phyloP scores from a whole-genome alignment of 2,888 invertebrate genomes.

The Sturmia bella region DNA sequence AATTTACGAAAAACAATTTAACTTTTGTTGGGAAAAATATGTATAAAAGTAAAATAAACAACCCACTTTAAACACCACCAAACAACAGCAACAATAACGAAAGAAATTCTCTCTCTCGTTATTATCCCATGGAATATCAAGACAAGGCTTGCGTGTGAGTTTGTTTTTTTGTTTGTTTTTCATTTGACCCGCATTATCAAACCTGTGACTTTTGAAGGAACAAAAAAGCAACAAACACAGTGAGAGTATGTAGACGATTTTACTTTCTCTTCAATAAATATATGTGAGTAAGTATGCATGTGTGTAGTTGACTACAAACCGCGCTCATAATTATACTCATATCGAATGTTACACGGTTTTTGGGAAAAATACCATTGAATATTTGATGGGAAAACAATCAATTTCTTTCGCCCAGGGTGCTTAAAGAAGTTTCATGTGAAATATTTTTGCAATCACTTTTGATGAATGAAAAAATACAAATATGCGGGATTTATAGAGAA shows the following conservation, averaged over 20 bases:
- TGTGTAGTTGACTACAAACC: slow-evolving; percentile 54
- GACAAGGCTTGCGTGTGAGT: slow-evolving; percentile 57
- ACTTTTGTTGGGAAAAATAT: slow-evolving; percentile 37
- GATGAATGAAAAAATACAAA: slow-evolving; percentile 9
- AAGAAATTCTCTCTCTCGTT: slow-evolving; percentile 44
- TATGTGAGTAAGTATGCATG: too few species aligned
- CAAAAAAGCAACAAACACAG: slow-evolving; percentile 9
- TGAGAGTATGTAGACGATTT: slow-evolving; percentile 3
- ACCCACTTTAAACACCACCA: slow-evolving; percentile 36
- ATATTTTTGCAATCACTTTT: slow-evolving; percentile 44
- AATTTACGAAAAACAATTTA: slow-evolving; percentile 28
- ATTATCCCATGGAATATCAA: slow-evolving; percentile 52
- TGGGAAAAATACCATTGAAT: slow-evolving; percentile 38
- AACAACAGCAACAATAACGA: slow-evolving; percentile 8
- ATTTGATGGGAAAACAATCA: slow-evolving; percentile 54
- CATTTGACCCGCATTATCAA: slow-evolving; percentile 56
- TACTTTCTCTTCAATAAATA: slow-evolving; percentile 9
- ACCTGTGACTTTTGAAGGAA: slow-evolving; percentile 58
- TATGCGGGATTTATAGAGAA: slow-evolving; percentile 52
- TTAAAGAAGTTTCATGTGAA: slow-evolving; percentile 41
- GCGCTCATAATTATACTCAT: slow-evolving; percentile 49
- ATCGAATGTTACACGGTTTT: slow-evolving; percentile 54
- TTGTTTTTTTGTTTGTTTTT: slow-evolving; percentile 29
- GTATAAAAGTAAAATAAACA: slow-evolving; percentile 28
- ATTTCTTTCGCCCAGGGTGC: slow-evolving; percentile 27